Base-by-base conservation (phyloP, 2,113 vertebrate species). In the Siphamia tubifer region DNA sequence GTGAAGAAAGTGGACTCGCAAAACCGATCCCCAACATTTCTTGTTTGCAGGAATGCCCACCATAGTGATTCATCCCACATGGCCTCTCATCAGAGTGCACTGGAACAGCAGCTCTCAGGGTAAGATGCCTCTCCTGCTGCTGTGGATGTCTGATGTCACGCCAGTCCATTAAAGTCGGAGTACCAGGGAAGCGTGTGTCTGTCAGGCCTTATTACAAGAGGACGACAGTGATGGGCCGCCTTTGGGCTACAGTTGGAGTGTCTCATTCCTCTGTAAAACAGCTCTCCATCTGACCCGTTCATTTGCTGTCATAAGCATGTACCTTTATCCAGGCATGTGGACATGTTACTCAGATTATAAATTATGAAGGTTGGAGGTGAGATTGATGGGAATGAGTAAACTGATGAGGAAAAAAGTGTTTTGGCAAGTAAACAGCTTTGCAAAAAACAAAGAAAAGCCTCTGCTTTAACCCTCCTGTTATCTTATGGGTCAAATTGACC, bases 151-250 rank as follows among this genome's bases (percentile, higher is more conserved):
- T 62, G 28, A 75, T 83, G 84, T 84, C 80, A 84, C 16, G 65
- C 10, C 78, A 78, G 67, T 85, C 79, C 82, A 69, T 86, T 85
- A 85, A 71, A 71, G 48, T 44, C 24, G 0, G 68, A 81, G 62
- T 78, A 61, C 62, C 35, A 68, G 72, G 58, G 53, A 60, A 68
- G 69, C 54, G 60, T 79, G 61, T 82, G 76, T 87, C 71, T 85
- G 84, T 86, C 89, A 65, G 81, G 54, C 34, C 10, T 1, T 1
- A 44, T 88, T 88, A 81, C 75, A 66, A 7, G 19, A 68, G 67
- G 47, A 52, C 6, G 85, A 82, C 82, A 62, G 55, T 80, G 87
- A 89, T 60, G 73, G 76, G 44, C 44, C 2, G 73, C 81, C 77
- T 62, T 3, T 1, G 74, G 83, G 68, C 65, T 62, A 56, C 73